Evolutionary conservation across 2,888 invertebrate genomes (phyloP).

Genomic region (Lottia gigantea): DNA sequence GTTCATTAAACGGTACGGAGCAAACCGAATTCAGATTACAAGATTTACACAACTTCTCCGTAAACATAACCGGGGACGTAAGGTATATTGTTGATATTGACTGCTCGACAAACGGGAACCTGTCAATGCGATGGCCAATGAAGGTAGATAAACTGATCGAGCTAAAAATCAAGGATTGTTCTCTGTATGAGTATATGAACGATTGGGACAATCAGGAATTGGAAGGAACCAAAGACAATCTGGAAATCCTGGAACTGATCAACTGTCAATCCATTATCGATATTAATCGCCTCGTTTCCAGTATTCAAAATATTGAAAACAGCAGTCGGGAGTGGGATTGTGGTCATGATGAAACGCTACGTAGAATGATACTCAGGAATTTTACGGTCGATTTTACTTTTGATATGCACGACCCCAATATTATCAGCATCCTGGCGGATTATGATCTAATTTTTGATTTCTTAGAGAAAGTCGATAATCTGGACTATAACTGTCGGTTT

Average conservation of each 20-base stretch:
- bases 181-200: background rate
- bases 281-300: background rate
- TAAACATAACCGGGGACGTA: background rate
- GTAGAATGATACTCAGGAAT: background rate
- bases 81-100: background rate
- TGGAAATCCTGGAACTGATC: background rate
- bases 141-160: background rate
- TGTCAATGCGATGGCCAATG: background rate
- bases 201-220: conserved; percentile 1
- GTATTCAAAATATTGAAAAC: background rate
- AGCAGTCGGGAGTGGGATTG: background rate
- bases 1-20: no score
- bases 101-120: background rate
- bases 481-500: conserved; percentile 31
- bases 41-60: no score
- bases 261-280: background rate
- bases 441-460: no score
- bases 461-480: background rate
- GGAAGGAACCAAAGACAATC: background rate
- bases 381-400: background rate
- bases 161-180: background rate
- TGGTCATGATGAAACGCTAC: background rate
- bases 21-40: no score
- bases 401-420: no score
- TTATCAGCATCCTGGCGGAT: no score